Percentiles rank a stretch among this genome's conserved stretches.
Evolutionary conservation across 1,140 invertebrate genomes (phyloP).

Genomic region (Hypsibius dujardini): DNA sequence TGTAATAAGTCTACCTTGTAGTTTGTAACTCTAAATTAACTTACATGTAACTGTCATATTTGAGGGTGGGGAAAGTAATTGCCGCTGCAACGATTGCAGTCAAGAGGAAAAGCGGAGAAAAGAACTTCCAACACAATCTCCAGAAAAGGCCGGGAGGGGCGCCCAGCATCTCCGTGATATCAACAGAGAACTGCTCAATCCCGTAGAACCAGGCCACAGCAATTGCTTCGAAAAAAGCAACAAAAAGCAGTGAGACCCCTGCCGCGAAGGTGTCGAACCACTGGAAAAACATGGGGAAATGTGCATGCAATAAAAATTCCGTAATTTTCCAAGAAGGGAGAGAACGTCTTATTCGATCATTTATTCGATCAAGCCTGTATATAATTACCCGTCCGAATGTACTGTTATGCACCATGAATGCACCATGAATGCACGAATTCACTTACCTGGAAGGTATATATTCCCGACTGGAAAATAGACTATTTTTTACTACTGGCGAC

Average conservation of each 20-base stretch:
- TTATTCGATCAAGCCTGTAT: too few relatives aligned
- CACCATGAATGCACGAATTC: conserved; percentile 13
- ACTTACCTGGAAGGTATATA: conserved; percentile 11
- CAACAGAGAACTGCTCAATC: conserved; percentile 45
- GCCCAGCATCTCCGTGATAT: conserved; percentile 40
- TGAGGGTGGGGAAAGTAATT: conserved; percentile 37
- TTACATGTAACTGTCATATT: conserved; percentile 36
- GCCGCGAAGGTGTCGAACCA: conserved; percentile 37
- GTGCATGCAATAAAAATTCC: conserved; percentile 32
- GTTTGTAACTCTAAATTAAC: too few relatives aligned
- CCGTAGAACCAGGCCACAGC: conserved; percentile 38
- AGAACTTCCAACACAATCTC: conserved; percentile 39
- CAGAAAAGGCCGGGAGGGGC: conserved; percentile 35
- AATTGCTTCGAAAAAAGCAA: conserved; percentile 35
- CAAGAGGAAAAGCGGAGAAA: conserved; percentile 36
- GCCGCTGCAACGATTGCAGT: conserved; percentile 43
- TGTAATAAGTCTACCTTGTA: too few relatives aligned
- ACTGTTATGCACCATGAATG: background rate
- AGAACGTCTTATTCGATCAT: too few relatives aligned
- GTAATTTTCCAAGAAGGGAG: background rate
- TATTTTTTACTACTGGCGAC: background rate
- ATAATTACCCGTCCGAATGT: too few relatives aligned
- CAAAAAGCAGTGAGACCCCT: conserved; percentile 36
- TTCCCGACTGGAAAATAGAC: conserved; percentile 15
- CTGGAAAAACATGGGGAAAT: conserved; percentile 33